A percentile compares a stretch with the other conserved stretches of the same genome.
Conservation (phyloP, 2,797 vertebrate species). For the Spinus olivaceus region DNA sequence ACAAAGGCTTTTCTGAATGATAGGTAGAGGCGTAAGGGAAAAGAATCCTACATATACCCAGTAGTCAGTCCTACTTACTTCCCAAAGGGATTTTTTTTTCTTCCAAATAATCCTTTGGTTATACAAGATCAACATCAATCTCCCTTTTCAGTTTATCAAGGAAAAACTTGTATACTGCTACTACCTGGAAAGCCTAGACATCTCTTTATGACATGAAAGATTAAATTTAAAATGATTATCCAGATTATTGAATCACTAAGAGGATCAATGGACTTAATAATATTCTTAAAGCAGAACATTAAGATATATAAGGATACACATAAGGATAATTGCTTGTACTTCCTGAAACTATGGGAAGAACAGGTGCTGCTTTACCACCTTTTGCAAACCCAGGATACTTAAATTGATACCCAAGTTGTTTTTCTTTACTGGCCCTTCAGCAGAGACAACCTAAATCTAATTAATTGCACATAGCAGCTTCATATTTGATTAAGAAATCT, state of each 20-base stretch:
- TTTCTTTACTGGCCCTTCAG: background rate
- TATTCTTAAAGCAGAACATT: slow-evolving; percentile 11
- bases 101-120: background rate
- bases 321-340: slow-evolving; percentile 13
- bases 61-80: background rate
- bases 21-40: background rate
- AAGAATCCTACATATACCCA: background rate
- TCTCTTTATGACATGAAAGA: slow-evolving; percentile 33
- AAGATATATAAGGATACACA: background rate
- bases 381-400: background rate
- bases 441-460: background rate
- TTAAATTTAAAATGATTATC: slow-evolving; percentile 56
- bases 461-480: background rate
- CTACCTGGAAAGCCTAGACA: background rate
- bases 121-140: background rate
- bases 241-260: slow-evolving; percentile 44
- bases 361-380: background rate
- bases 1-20: background rate
- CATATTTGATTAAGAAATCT: background rate
- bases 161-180: background rate
- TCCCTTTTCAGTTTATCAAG: background rate
- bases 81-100: background rate
- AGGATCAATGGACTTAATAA: slow-evolving; percentile 62
- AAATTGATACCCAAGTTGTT: background rate
- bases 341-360: background rate